Conservation (phyloP, 2,888 invertebrate species). For the Xestia sexstrigata region DNA sequence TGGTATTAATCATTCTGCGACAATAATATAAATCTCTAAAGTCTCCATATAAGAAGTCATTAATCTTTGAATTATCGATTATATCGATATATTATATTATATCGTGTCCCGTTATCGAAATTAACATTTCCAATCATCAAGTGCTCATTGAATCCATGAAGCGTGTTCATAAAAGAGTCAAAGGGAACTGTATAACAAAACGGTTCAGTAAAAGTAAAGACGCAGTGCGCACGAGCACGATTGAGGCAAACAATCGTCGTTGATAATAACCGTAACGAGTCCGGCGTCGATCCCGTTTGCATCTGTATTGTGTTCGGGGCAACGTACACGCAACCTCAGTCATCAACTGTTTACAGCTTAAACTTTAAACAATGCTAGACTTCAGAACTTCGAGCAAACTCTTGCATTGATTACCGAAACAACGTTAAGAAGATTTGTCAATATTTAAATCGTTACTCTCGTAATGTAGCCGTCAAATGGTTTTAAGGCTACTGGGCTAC, state of each 20-base stretch:
- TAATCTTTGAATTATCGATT: conserved; percentile 46
- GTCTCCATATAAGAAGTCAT: conserved; percentile 24
- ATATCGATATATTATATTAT: too few relatives aligned
- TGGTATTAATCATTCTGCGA: conserved; percentile 42
- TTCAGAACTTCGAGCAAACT: conserved; percentile 53
- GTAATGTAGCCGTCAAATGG: conserved; percentile 28
- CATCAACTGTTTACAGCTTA: conserved; percentile 65
- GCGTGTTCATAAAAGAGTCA: conserved; percentile 64
- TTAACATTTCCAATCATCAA: conserved; percentile 63
- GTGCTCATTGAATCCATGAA: conserved; percentile 56
- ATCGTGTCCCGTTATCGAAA: conserved; percentile 58
- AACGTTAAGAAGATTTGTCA: conserved; percentile 33
- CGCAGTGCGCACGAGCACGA: conserved; percentile 79
- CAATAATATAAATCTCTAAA: conserved; percentile 33
- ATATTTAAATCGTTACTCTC: conserved; percentile 41
- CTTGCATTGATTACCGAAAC: conserved; percentile 42
- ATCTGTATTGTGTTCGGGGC: conserved; percentile 81
- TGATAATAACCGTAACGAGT: conserved; percentile 85
- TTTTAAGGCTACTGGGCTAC: conserved; percentile 15
- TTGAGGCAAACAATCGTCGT: conserved; percentile 81
- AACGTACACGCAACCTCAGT: conserved; percentile 74
- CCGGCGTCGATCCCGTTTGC: conserved; percentile 79
- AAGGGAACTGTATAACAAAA: conserved; percentile 80
- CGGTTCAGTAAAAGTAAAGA: conserved; percentile 74
- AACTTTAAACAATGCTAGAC: conserved; percentile 60